These are phyloP conservation scores for Caenorhabditis inopinata DNA, from an alignment of 1,140 invertebrate species.

Conservation along the genomic window DNA sequence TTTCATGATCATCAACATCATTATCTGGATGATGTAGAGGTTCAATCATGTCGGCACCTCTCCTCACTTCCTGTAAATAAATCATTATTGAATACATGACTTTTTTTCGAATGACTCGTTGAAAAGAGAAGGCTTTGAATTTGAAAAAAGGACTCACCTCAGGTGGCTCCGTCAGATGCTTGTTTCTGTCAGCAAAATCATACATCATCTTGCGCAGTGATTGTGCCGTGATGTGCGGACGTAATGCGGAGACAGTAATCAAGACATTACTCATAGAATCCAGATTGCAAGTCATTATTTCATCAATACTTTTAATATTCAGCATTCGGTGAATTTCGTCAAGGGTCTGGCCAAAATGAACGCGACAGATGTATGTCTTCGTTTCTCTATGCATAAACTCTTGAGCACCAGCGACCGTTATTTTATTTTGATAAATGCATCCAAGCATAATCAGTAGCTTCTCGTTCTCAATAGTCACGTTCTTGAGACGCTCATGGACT, in stretches of 20 bases:
- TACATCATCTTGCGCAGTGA: not conserved
- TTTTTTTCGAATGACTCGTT: no score
- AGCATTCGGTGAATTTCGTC: not conserved
- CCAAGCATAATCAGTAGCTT: not conserved
- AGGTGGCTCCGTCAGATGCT: not conserved
- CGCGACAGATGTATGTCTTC: not conserved
- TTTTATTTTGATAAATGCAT: not conserved
- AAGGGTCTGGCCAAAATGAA: not conserved
- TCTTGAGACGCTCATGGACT: not conserved
- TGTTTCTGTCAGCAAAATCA: not conserved
- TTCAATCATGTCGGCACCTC: not conserved
- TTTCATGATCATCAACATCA: not conserved
- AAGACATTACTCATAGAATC: not conserved
- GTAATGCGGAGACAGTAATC: not conserved
- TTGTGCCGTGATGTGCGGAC: not conserved
- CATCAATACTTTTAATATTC: not conserved
- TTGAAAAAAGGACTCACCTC: not conserved
- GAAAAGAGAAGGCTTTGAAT: no score
- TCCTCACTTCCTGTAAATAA: not conserved
- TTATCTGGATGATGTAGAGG: not conserved
- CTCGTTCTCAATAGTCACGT: conserved; percentile 6
- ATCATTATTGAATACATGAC: not conserved
- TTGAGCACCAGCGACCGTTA: not conserved
- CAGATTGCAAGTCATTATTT: not conserved
- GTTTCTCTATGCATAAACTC: not conserved